These are phyloP conservation scores for Suillia variegata DNA, from an alignment of 2,888 invertebrate species.

Conservation along the genomic window DNA sequence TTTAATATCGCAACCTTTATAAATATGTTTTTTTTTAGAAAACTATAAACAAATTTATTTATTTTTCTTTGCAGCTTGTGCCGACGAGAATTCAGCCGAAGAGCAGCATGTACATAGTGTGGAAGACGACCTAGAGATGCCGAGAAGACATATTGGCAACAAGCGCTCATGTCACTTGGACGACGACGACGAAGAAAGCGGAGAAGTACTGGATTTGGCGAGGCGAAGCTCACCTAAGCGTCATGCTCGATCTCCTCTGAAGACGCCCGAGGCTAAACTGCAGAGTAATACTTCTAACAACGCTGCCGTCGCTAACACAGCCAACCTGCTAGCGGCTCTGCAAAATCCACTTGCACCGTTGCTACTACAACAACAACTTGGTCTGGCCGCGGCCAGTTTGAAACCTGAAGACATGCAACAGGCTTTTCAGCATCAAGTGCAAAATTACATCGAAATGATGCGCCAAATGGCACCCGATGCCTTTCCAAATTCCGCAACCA, in stretches of 20 bases:
- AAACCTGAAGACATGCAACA: conserved; percentile 55
- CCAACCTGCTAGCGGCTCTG: conserved; percentile 39
- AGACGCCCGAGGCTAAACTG: background rate
- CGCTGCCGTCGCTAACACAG: conserved; percentile 23
- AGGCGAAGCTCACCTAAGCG: conserved; percentile 37
- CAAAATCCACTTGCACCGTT: conserved; percentile 50
- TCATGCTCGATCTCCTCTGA: conserved; percentile 17
- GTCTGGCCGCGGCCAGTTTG: conserved; percentile 38
- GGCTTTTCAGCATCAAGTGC: conserved; percentile 58
- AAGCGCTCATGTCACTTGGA: conserved; percentile 44
- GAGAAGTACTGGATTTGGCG: conserved; percentile 52
- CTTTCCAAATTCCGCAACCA: conserved; percentile 54
- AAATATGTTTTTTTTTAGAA: conserved; percentile 4
- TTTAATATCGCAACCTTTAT: too few species aligned
- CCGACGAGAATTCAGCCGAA: conserved; percentile 27
- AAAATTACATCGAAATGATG: conserved; percentile 59
- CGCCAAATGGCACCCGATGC: conserved; percentile 53
- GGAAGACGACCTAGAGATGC: conserved; percentile 41
- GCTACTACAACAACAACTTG: conserved; percentile 52
- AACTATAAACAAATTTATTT: conserved; percentile 13
- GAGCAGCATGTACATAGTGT: conserved; percentile 28
- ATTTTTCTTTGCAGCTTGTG: conserved; percentile 48
- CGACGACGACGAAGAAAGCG: conserved; percentile 28
- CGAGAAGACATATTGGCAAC: conserved; percentile 48
- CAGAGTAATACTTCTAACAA: conserved; percentile 13